Evolutionary conservation across 1,140 invertebrate species (phyloP).

Genomic region (Schmidtea mediterranea): DNA sequence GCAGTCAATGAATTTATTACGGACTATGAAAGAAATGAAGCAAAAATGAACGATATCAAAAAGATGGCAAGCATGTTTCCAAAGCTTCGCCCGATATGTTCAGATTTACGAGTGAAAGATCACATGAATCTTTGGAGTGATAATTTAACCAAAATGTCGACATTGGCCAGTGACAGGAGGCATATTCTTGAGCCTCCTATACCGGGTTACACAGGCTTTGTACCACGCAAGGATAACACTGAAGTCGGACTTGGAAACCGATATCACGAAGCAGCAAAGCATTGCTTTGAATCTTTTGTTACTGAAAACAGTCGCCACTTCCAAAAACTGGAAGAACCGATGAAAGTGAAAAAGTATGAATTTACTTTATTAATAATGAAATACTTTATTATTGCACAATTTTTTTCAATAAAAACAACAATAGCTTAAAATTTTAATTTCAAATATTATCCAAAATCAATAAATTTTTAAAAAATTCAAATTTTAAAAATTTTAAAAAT

Average conservation of each 20-base stretch:
- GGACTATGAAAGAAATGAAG: constrained; percentile 13
- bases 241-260: constrained; percentile 20
- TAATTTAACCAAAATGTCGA: constrained; percentile 15
- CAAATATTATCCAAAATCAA: no score
- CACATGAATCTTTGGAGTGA: constrained; percentile 18
- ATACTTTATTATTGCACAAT: no score
- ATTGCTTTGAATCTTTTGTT: constrained; percentile 17
- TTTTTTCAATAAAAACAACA: no score
- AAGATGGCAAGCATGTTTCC: constrained; percentile 14
- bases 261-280: constrained; percentile 18
- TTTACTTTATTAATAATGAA: not conserved
- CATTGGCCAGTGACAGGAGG: constrained; percentile 14
- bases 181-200: constrained; percentile 19
- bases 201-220: constrained; percentile 24
- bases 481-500: not conserved
- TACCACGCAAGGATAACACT: constrained; percentile 21
- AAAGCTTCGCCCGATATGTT: constrained; percentile 15
- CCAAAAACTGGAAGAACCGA: not conserved
- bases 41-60: constrained; percentile 13
- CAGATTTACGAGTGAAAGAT: constrained; percentile 18
- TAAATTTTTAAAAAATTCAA: no score
- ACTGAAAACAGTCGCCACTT: constrained; percentile 1
- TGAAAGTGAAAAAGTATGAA: not conserved
- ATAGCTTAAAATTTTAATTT: no score
- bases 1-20: constrained; percentile 20